Conservation (phyloP, 2,113 vertebrate genomes). For the Phylloscopus trochiloides region DNA sequence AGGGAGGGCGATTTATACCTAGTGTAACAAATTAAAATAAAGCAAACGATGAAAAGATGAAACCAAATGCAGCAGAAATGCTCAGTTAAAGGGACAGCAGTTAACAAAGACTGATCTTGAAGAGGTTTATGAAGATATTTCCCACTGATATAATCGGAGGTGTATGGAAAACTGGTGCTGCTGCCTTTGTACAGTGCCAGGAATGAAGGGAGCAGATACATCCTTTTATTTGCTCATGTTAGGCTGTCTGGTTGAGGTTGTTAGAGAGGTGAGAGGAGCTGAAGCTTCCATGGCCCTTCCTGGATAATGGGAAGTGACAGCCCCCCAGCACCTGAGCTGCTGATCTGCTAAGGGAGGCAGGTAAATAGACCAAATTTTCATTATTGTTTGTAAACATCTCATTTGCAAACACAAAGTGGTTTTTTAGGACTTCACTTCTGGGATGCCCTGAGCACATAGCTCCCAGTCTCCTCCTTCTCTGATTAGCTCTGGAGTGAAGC, state of each 20-base stretch:
- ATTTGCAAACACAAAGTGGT: not conserved
- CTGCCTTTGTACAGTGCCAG: not conserved
- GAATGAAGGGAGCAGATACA: not conserved
- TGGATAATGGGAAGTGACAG: not conserved
- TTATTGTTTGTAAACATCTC: not conserved
- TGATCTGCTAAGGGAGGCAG: not conserved
- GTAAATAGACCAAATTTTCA: not conserved
- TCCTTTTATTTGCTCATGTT: not conserved
- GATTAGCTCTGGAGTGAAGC: not conserved
- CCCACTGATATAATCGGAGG: fast-evolving
- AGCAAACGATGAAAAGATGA: not conserved
- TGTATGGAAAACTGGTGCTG: not conserved
- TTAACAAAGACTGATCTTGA: not conserved
- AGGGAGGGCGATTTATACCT: not conserved
- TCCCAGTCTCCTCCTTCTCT: not conserved
- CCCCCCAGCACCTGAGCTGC: not conserved
- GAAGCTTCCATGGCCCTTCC: not conserved
- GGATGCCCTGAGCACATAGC: not conserved
- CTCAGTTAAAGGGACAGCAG: not conserved
- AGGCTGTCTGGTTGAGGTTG: not conserved
- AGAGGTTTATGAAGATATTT: not conserved
- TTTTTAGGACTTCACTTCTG: not conserved
- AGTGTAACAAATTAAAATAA: not conserved
- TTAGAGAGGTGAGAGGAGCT: not conserved
- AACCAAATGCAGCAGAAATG: not conserved